Evolutionary conservation across 2,113 vertebrate species (phyloP), one percentile per base, ranked within the genome.

Genomic region (Tapirus terrestris): DNA sequence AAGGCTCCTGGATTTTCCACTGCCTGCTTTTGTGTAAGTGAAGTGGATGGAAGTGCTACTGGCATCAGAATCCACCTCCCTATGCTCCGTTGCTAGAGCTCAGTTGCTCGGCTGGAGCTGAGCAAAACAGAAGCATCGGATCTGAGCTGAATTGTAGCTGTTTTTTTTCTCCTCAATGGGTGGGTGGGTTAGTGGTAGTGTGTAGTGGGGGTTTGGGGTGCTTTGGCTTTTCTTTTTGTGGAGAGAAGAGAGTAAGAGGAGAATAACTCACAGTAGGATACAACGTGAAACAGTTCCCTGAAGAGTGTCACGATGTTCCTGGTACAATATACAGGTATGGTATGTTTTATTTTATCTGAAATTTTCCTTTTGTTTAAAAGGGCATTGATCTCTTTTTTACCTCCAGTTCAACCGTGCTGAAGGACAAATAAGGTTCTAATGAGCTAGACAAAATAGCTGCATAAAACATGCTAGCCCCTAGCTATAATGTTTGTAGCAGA

Each of bases 321-420:
- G 1, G 56, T 99, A 97, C 99, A 98, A 94, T 98, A 98, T 0
- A 16, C 98, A 98, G 99, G 99, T 99, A 98, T n/a, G 81, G 96
- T 94, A 39, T 61, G 82, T 56, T 80, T 91, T 89, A 56, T 97
- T 94, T 92, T 67, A 82, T 96, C 89, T 89, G 95, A 96, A 95
- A 94, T 86, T 97, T 97, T 48, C 63, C 86, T 96, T 76, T 95
- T 82, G 82, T 96, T 92, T 77, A 51, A 89, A 33, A 83, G 96
- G 56, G 39, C 0, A 12, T 94, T 96, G 75, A 76, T 29, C 65
- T 29, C 9, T 29, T 56, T 98, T 98, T 98, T 91, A 36, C 73
- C 82, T 98, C 88, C 43, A 33, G 29, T 65, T 94, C 92, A 92
- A 95, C 53, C 86, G 33, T 89, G 94, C 75, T 86, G 53, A 92